These are phyloP conservation scores for Xenops minutus DNA, from an alignment of 2,797 vertebrate species.

Conservation along the genomic window DNA sequence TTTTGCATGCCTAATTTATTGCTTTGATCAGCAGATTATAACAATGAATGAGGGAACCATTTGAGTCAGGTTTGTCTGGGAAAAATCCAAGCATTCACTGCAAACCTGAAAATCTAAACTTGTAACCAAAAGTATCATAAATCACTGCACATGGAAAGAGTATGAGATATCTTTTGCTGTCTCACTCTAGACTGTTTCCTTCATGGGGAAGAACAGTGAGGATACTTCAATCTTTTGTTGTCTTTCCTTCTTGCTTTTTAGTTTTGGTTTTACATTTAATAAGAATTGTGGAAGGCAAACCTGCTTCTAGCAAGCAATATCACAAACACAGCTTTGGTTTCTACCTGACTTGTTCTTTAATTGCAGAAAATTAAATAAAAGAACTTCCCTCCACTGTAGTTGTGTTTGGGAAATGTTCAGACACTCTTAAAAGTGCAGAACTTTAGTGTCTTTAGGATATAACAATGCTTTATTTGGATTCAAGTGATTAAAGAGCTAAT, in stretches of 20 bases:
- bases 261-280: neutral
- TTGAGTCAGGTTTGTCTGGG: neutral
- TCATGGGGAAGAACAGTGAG: neutral
- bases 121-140: constrained; percentile 5
- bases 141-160: neutral
- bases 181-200: neutral
- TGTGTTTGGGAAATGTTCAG: constrained; percentile 30
- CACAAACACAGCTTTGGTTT: constrained; percentile 28
- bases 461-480: constrained; percentile 54
- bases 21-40: neutral
- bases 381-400: neutral
- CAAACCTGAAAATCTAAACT: neutral
- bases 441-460: constrained; percentile 45
- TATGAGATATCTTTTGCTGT: neutral
- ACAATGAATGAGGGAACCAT: neutral
- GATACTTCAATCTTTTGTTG: neutral
- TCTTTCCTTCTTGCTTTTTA: neutral
- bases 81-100: neutral
- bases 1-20: neutral
- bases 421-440: constrained; percentile 32
- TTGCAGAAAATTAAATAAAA: constrained; percentile 54
- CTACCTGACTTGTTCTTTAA: constrained; percentile 64
- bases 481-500: constrained; percentile 63
- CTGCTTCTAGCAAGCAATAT: neutral
- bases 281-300: neutral